Evolutionary conservation across 1,140 invertebrate species (phyloP).

Genomic region (Phymorhynchus buccinoides): DNA sequence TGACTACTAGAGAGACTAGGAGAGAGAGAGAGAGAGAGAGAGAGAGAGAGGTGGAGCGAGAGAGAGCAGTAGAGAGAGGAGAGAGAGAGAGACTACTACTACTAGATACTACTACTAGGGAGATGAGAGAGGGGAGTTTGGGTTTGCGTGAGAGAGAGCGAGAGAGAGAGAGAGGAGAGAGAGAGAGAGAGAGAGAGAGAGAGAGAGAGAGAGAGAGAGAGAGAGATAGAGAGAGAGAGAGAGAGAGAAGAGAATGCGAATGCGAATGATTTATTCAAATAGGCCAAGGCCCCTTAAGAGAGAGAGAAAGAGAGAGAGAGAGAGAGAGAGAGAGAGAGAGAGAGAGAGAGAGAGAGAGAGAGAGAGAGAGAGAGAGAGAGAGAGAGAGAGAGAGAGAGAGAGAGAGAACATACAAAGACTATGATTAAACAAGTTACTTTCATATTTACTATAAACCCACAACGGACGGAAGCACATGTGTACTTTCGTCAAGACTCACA

Average conservation of each 20-base stretch:
- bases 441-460: not conserved
- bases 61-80: not conserved
- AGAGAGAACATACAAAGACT: too few relatives aligned
- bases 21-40: not conserved
- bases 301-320: not conserved
- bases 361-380: not conserved
- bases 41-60: too few relatives aligned
- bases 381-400: conserved; percentile 10
- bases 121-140: not conserved
- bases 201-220: too few relatives aligned
- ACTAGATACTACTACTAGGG: too few relatives aligned
- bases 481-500: too few relatives aligned
- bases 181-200: not conserved
- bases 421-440: too few relatives aligned
- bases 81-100: not conserved
- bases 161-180: not conserved
- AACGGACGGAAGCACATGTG: not conserved
- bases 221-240: too few relatives aligned
- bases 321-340: not conserved
- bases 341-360: not conserved
- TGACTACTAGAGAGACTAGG: not conserved
- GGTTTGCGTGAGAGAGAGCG: too few relatives aligned
- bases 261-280: not conserved
- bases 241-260: too few relatives aligned
- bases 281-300: too few relatives aligned